Base-by-base conservation (phyloP, 2,113 vertebrate species). In the Nerophis lumbriciformis region DNA sequence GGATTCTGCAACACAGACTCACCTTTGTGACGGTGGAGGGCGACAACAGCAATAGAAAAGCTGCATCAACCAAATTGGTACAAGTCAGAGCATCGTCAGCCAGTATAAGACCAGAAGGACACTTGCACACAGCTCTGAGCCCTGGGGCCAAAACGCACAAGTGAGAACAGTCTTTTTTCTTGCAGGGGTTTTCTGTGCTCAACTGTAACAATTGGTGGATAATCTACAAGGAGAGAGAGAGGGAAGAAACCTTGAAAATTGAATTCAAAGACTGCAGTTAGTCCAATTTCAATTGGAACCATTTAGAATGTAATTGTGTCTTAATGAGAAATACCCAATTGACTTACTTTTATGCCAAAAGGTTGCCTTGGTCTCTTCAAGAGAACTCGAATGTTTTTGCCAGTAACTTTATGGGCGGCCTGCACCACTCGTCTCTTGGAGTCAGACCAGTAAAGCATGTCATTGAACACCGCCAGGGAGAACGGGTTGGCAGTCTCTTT, bases 401-500 rank as follows among this genome's bases (percentile, higher is more conserved):
- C 94, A 0, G 89, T 92, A 14, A 28, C 47, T 78, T 94, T 96
- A 61, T 90, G 66, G 52, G 92, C 88, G 28, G 61, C 86, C 71
- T 91, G 92, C 36, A 97, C 89, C 0, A 91, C 90, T 78, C 94
- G 80, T 0, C 78, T 84, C 63, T 91, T 92, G 12, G 83, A 76
- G 38, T 97, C 95, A 0, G 94, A 92, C 96, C 96, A 98, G 87
- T 93, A 96, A 53, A 95, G 63, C 69, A 89, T 68, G n/a, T 92
- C 91, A 79, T 93, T 93, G 0, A 96, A 94, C 45, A 97, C 88
- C 0, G 83, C 72, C 0, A 93, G 76, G 0, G 93, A 92, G 8
- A 96, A 98, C 0, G 95, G 95, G 65, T 89, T 94, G 59, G 0
- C 84, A 5, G 89, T 91, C 57, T 92, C 90, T 14, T 69, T 74